These are phyloP conservation scores for Hecatera dysodea DNA, from an alignment of 2,888 invertebrate species.

Conservation along the genomic window DNA sequence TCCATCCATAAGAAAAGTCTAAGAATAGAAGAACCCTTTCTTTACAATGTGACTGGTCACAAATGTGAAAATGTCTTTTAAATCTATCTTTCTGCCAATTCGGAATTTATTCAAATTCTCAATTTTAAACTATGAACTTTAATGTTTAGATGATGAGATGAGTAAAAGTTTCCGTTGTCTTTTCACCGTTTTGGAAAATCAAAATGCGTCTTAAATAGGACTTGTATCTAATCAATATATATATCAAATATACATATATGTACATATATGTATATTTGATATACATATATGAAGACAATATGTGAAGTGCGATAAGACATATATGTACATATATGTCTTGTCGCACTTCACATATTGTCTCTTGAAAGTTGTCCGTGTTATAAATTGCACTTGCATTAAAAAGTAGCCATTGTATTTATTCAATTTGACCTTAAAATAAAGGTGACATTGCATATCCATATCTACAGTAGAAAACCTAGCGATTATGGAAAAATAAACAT, in stretches of 20 bases:
- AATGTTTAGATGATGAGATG: neutral
- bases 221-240: too few relatives aligned
- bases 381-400: neutral
- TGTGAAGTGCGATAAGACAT: too few relatives aligned
- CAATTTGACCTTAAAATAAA: too few relatives aligned
- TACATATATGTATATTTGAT: too few relatives aligned
- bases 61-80: neutral
- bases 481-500: neutral
- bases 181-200: neutral
- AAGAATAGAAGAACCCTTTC: conserved; percentile 29
- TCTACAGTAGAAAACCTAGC: neutral
- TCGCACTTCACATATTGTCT: too few relatives aligned
- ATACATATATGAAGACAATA: too few relatives aligned
- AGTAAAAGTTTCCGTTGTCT: neutral
- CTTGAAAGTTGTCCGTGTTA: neutral
- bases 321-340: too few relatives aligned
- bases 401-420: neutral
- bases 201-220: neutral
- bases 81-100: neutral
- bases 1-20: too few relatives aligned
- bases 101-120: neutral
- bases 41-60: neutral
- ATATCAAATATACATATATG: too few relatives aligned
- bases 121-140: neutral
- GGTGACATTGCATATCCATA: neutral